Percentiles rank a stretch among this genome's conserved stretches.
Evolutionary conservation across 2,113 vertebrate genomes (phyloP).

Genomic region (Ariopsis seemanni): DNA sequence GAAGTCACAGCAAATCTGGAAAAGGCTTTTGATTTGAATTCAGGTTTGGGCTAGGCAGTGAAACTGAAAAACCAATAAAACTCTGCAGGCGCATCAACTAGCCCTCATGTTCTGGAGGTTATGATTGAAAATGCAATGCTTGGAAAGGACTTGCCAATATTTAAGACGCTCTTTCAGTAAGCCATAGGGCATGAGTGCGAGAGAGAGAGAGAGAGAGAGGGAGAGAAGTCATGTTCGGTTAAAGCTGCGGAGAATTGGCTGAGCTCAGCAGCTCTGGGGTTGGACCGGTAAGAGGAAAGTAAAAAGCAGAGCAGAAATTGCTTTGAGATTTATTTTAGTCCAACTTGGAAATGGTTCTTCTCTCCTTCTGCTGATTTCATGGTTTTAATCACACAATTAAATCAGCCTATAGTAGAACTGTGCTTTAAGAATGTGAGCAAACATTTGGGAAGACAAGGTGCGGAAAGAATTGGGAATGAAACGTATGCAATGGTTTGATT

Average conservation of each 20-base stretch:
- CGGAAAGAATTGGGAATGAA: background rate
- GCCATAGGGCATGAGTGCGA: constrained; percentile 26
- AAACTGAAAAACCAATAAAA: constrained; percentile 35
- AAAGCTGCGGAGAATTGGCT: constrained; percentile 58
- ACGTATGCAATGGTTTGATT: background rate
- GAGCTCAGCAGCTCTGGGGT: constrained; percentile 66
- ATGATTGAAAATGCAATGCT: constrained; percentile 34
- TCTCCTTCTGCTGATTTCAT: constrained; percentile 35
- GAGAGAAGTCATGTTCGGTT: constrained; percentile 27
- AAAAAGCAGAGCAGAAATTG: constrained; percentile 48
- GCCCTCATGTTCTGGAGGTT: constrained; percentile 18
- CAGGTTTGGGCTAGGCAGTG: background rate
- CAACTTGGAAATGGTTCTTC: constrained; percentile 55
- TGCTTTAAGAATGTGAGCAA: background rate
- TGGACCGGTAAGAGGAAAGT: constrained; percentile 55
- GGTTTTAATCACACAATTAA: constrained; percentile 33
- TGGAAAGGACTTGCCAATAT: constrained; percentile 25
- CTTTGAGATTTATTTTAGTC: constrained; percentile 63
- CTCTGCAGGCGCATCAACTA: constrained; percentile 20
- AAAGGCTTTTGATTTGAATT: background rate
- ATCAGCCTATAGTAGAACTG: background rate
- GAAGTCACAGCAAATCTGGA: background rate
- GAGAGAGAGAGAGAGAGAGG: background rate
- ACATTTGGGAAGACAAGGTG: background rate
- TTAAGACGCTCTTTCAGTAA: constrained; percentile 9